Evolutionary conservation across 2,113 vertebrate genomes (phyloP).

Genomic region (Lichenostomus cassidix): DNA sequence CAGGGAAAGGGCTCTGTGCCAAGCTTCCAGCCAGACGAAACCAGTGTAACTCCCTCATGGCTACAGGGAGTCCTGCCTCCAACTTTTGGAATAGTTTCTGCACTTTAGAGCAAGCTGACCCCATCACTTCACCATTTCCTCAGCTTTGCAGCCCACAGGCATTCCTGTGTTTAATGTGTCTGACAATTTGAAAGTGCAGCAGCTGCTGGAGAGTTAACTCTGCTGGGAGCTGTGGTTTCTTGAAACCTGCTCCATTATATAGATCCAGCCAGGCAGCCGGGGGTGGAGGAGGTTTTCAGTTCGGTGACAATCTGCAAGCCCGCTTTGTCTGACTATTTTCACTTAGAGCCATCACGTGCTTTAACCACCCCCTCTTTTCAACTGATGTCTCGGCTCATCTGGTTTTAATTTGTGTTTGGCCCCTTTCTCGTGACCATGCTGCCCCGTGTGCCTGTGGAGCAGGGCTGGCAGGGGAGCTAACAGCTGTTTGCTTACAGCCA

Average conservation of each 20-base stretch:
- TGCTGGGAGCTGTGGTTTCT: not conserved
- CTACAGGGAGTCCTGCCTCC: fast-evolving
- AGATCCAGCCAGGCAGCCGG: not conserved
- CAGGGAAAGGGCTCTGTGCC: not conserved
- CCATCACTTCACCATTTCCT: not conserved
- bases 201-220: slow-evolving; percentile 16
- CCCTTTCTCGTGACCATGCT: not conserved
- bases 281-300: not conserved
- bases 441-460: not conserved
- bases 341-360: slow-evolving; percentile 12
- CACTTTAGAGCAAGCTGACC: not conserved
- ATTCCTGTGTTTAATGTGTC: slow-evolving; percentile 23
- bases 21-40: not conserved
- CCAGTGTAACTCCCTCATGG: not conserved
- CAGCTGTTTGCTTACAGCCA: slow-evolving; percentile 22
- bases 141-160: not conserved
- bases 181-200: not conserved
- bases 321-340: slow-evolving; percentile 4
- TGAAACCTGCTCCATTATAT: not conserved
- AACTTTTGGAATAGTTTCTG: not conserved
- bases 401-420: slow-evolving; percentile 64
- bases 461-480: not conserved
- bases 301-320: not conserved
- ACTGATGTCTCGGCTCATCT: slow-evolving; percentile 31
- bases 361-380: slow-evolving; percentile 5